These are phyloP conservation scores for Schlechtendalia chinensis DNA, from an alignment of 1,140 invertebrate species.

Conservation along the genomic window DNA sequence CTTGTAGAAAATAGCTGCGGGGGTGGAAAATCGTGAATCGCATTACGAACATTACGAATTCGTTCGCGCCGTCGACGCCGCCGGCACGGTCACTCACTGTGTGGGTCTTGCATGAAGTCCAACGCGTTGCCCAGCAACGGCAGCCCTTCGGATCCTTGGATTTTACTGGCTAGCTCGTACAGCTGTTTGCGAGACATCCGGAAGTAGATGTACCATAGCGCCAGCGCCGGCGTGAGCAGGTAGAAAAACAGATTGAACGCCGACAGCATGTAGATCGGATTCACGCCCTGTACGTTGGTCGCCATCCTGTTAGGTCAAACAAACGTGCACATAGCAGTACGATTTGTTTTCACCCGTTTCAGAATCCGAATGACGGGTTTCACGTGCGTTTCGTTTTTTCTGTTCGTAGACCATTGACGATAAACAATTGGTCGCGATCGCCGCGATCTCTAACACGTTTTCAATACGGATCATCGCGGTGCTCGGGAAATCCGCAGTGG, in stretches of 20 bases:
- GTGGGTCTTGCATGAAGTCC: slow-evolving; percentile 60
- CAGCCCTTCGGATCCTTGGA: slow-evolving; percentile 68
- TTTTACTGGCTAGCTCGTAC: slow-evolving; percentile 67
- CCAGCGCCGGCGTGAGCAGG: slow-evolving; percentile 66
- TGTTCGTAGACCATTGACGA: too few relatives aligned
- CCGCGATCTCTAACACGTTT: too few relatives aligned
- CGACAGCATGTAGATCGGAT: slow-evolving; percentile 55
- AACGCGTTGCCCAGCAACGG: slow-evolving; percentile 72
- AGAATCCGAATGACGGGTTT: too few relatives aligned
- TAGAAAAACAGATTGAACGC: slow-evolving; percentile 66
- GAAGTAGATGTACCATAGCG: slow-evolving; percentile 73
- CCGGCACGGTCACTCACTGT: slow-evolving; percentile 51
- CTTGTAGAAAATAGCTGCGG: slow-evolving; percentile 56
- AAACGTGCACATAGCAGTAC: neutral
- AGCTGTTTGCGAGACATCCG: slow-evolving; percentile 67
- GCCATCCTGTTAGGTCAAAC: slow-evolving; percentile 30
- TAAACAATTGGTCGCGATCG: too few relatives aligned
- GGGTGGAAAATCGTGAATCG: neutral
- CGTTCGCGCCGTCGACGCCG: too few relatives aligned
- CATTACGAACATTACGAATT: too few relatives aligned
- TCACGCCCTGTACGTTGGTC: slow-evolving; percentile 33
- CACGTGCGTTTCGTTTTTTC: too few relatives aligned
- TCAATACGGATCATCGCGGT: too few relatives aligned
- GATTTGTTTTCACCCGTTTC: too few relatives aligned
- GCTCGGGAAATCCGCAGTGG: too few relatives aligned